These are phyloP conservation scores for Athene noctua DNA, from an alignment of 2,113 vertebrate species.

Conservation along the genomic window DNA sequence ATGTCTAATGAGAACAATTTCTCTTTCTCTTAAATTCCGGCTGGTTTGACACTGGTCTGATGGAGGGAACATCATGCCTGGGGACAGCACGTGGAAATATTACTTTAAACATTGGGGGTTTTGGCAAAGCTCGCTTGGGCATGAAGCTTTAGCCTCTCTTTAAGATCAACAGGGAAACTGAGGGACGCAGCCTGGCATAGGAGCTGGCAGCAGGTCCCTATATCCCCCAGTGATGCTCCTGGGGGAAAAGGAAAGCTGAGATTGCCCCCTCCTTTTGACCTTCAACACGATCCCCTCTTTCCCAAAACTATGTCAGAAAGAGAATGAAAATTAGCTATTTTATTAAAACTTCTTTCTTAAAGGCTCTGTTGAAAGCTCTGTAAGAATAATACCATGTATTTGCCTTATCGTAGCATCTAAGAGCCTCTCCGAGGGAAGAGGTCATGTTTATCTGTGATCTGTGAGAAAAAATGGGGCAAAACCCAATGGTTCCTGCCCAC, in stretches of 20 bases:
- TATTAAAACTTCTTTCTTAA: neutral
- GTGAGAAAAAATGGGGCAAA: conserved; percentile 1
- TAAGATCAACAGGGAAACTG: neutral
- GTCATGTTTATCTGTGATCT: neutral
- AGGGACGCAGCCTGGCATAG: neutral
- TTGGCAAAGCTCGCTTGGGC: neutral
- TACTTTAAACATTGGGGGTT: neutral
- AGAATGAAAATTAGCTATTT: neutral
- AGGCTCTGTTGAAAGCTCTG: neutral
- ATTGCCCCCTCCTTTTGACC: neutral
- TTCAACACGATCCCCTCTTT: neutral
- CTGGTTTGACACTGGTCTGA: neutral
- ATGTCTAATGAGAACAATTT: rapidly evolving
- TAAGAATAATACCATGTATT: rapidly evolving
- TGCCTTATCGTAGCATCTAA: neutral
- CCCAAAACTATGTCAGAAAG: neutral
- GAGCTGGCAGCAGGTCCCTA: too few species aligned
- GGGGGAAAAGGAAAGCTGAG: neutral
- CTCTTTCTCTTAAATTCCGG: neutral
- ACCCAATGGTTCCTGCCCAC: neutral
- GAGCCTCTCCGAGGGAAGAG: neutral
- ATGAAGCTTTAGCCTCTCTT: neutral
- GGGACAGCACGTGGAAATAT: neutral
- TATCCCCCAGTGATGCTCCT: too few species aligned
- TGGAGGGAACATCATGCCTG: neutral